Evolutionary conservation across 2,888 invertebrate genomes (phyloP).

Genomic region (Cataglyphis albicans): DNA sequence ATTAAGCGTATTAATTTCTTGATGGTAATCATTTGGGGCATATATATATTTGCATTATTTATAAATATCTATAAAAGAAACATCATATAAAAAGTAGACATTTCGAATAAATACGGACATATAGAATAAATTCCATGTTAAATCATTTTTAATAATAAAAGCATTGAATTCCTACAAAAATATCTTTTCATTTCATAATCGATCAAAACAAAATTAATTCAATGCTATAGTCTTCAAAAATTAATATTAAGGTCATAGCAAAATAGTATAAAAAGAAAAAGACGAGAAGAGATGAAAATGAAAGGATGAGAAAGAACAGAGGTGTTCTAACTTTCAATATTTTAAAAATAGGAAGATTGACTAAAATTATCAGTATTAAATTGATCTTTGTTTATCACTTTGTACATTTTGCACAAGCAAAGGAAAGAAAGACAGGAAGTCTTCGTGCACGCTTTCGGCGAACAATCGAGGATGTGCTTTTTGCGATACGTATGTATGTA

Average conservation of each 20-base stretch:
- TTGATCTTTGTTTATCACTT: constrained; percentile 64
- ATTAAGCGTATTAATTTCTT: constrained; percentile 50
- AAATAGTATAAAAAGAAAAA: constrained; percentile 79
- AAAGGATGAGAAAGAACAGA: constrained; percentile 44
- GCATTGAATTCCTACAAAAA: constrained; percentile 81
- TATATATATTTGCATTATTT: constrained; percentile 67
- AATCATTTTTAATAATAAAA: constrained; percentile 81
- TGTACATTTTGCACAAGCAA: constrained; percentile 63
- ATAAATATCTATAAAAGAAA: constrained; percentile 81
- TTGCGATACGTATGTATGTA: constrained; percentile 48
- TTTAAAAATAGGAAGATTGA: constrained; percentile 63
- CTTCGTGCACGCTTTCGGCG: constrained; percentile 78
- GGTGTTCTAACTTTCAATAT: constrained; percentile 79
- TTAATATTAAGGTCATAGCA: constrained; percentile 84
- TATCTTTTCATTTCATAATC: constrained; percentile 67
- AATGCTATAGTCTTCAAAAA: constrained; percentile 79
- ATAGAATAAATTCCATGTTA: constrained; percentile 79
- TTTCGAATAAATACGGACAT: constrained; percentile 71
- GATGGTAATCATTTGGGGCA: constrained; percentile 55
- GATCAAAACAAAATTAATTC: constrained; percentile 9
- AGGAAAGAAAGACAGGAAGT: constrained; percentile 53
- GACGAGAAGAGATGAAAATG: constrained; percentile 5
- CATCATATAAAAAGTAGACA: constrained; percentile 81
- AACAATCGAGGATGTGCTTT: constrained; percentile 74
- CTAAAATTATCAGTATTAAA: constrained; percentile 7